Evolutionary conservation across 2,888 invertebrate species (phyloP), one percentile per base, ranked within the genome.

Genomic region (Pseudococcus longispinus): DNA sequence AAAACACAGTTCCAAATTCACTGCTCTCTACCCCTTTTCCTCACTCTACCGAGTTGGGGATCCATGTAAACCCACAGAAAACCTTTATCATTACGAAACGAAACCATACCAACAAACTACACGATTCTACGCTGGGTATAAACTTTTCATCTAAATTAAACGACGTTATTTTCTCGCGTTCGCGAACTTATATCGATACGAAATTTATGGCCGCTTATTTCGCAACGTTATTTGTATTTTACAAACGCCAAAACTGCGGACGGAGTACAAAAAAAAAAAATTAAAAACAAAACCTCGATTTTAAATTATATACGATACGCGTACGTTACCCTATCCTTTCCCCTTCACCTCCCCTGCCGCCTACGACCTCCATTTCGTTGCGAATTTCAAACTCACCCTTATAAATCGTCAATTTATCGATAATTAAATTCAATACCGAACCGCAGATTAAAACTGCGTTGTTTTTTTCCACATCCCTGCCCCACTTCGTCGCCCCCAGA

Each of bases 121-220:
- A 51, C 4, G 51, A 4, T 51, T n/a, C 51, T n/a, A n/a, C 13
- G 23, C 26, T 65, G 26, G n/a, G 44, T 6, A 37, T 37, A 26
- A 74, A 74, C 74, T 74, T 74, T 74, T 37, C 74, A 37, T 74
- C 74, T 74, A 74, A 74, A 74, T 74, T 37, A 37, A 74, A 74
- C 18, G 74, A 51, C 51, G 51, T 51, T 51, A 51, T 37, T 37
- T n/a, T 74, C 26, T 74, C 26, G 29, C 70, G 37, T 15, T 51
- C 32, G 74, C 74, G 37, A 29, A 74, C 74, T 74, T 29, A 51
- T 8, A 29, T 32, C 74, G 32, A 74, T 74, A 18, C 32, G 37
- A 37, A 74, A 74, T 74, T 74, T 74, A 74, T 37, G 13, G 74
- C 18, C 3, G 32, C n/a, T 29, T 32, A 26, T 37, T 32, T 74